Conservation (phyloP, 2,113 vertebrate genomes). For the Dasyurus viverrinus region DNA sequence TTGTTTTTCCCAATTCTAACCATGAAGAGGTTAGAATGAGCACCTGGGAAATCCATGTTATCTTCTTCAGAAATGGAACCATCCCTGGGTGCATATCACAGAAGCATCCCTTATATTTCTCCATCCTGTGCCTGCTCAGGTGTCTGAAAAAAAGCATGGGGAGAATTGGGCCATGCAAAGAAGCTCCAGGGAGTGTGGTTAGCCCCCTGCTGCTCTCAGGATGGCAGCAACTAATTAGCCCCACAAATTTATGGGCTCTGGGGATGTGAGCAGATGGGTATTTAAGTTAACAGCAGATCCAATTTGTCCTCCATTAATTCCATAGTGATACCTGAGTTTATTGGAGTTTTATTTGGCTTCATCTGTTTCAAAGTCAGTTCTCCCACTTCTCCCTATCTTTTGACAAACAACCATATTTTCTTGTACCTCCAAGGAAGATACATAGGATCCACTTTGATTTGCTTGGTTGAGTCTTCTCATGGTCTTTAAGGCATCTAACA, state of each 20-base stretch:
- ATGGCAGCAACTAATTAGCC: slow-evolving; percentile 80
- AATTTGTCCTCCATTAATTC: slow-evolving; percentile 69
- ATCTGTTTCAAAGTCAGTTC: slow-evolving; percentile 55
- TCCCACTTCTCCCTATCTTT: slow-evolving; percentile 23
- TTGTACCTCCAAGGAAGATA: not conserved
- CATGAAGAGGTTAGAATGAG: not conserved
- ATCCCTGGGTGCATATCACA: not conserved
- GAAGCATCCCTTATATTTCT: not conserved
- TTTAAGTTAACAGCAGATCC: slow-evolving; percentile 71
- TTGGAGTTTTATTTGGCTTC: slow-evolving; percentile 53
- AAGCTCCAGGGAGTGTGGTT: slow-evolving; percentile 44
- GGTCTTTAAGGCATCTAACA: not conserved
- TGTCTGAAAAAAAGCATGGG: not conserved
- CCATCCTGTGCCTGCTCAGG: not conserved
- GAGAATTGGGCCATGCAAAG: not conserved
- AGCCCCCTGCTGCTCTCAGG: slow-evolving; percentile 70
- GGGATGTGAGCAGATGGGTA: slow-evolving; percentile 77
- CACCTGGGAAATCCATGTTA: rapidly evolving
- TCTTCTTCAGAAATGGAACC: not conserved
- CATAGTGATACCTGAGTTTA: slow-evolving; percentile 60
- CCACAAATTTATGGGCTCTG: slow-evolving; percentile 76
- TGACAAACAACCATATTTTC: slow-evolving; percentile 15
- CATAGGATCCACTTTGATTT: not conserved
- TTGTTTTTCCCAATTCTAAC: not conserved
- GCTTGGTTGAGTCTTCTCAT: not conserved